Conservation (phyloP, 2,113 vertebrate genomes). For the Pontoporia blainvillei region DNA sequence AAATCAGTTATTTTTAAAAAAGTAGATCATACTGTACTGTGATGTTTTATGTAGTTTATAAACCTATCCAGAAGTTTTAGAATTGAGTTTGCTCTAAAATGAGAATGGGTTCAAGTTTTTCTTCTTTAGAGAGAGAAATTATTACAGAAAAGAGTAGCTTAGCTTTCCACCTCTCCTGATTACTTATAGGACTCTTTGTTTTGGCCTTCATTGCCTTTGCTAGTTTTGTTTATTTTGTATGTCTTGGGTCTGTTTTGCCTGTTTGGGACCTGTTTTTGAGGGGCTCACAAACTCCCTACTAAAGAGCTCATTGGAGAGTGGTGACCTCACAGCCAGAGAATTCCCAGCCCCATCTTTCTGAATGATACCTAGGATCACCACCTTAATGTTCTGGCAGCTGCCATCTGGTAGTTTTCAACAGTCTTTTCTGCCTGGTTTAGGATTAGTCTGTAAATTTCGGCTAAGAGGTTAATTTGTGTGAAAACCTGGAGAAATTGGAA, state of each 20-base stretch:
- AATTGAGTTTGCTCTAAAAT: not conserved
- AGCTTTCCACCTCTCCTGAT: not conserved
- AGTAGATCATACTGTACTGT: not conserved
- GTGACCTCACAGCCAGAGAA: not conserved
- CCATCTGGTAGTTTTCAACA: not conserved
- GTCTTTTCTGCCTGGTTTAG: not conserved
- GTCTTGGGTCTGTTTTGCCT: not conserved
- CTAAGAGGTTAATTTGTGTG: not conserved
- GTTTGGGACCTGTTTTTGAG: not conserved
- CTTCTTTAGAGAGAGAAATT: not conserved
- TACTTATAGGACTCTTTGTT: not conserved
- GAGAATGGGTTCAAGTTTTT: not conserved
- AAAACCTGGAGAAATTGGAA: not conserved
- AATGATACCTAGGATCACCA: not conserved
- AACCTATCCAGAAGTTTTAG: not conserved
- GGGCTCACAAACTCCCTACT: not conserved
- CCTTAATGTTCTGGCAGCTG: not conserved
- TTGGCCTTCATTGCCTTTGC: not conserved
- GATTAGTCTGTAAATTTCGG: not conserved
- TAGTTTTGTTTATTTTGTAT: not conserved
- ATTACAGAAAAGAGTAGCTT: not conserved
- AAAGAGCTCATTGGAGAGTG: not conserved
- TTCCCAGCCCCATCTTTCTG: not conserved
- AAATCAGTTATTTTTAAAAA: not conserved
- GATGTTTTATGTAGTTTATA: not conserved